Base-by-base conservation (phyloP, 2,888 invertebrate genomes). In the Tribolium freemani region DNA sequence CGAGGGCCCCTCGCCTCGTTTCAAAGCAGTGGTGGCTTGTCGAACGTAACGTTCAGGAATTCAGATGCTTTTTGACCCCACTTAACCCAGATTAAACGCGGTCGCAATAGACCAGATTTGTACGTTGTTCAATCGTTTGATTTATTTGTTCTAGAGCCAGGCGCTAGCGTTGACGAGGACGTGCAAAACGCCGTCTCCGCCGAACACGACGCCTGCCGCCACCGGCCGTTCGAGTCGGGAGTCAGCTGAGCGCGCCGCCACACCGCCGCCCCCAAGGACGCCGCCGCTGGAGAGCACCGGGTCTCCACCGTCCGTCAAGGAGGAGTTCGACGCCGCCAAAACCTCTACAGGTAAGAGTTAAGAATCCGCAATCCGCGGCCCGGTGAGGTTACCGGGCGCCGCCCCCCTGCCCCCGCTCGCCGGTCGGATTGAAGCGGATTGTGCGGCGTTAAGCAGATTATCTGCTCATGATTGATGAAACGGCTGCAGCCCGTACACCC, bases 61-160 rank as follows among this genome's bases (percentile, higher is more conserved):
- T 90, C 90, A 90, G 90, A 89, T 89, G 90, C 89, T 90, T 90
- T 90, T 91, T 91, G 91, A 91, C 91, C 91, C 90, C 91, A 89
- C 90, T 91, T 91, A 91, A 91, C 91, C 91, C 90, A 91, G 91
- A 91, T 91, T 91, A 91, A 90, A 88, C 86, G 87, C 86, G 88
- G 79, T 83, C 81, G 78, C 79, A 82, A 82, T 83, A 80, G 79
- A 78, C 79, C 81, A 83, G 83, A 83, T 84, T 83, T 82, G 73
- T 80, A 75, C 58, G 60, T 58, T 51, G 60, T 54, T 69, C 61
- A 69, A 69, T 69, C 69, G 60, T 44, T 69, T 63, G 64, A 70
- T 70, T 75, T 68, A 70, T 70, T 71, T 78, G 79, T 88, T 88
- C 64, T 87, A 92, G 92, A 91, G 90, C 83, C 91, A 92, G 84